Base-by-base conservation (phyloP, 2,888 invertebrate genomes). In the Alitta virens region DNA sequence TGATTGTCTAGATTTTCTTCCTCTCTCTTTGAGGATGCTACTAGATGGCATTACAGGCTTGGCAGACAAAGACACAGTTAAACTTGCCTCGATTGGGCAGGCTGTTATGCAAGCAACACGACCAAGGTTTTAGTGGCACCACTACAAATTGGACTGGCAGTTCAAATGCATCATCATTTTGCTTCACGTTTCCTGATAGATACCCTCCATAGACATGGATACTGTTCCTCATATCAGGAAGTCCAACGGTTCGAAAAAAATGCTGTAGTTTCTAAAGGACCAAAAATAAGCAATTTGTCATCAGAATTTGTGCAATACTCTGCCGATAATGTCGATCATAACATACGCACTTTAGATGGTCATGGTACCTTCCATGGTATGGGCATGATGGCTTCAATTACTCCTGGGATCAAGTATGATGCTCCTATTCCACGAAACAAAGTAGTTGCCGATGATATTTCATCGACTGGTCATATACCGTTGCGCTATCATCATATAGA, bases 141-240 rank as follows among this genome's bases (percentile, higher is more conserved):
- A 26, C 50, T 73, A 5, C 70, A 70, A 55, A 7, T 73, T 7
- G 72, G 69, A 2, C 58, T 72, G 2, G 71, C 61, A 18, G 62
- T 72, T 0, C 72, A 72, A 56, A 14, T 72, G 26, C 71, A 72
- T 51, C 68, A 72, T 40, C 68, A 64, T 16, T 72, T 63, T 63
- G 62, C 53, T 16, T 73, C 72, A 12, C 65, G 56, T 33, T 71
- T 63, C 61, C 62, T 72, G 7, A 60, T 73, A 23, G 74, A 74
- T 49, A 62, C 66, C 1, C 60, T 73, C 21, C 46, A 69, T 51
- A 59, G 49, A 21, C 56, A 66, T 42, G 73, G 71, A 14, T 72
- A 71, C 51, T 67, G 63, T 26, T 61, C 57, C 27, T 60, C 64
- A 0, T 68, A 71, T 60, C 40, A 21, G 1, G 69, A 70, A 63